Evolutionary conservation across 2,888 invertebrate species (phyloP), one percentile per base, ranked within the genome.

Genomic region (Parthenolecanium corni): DNA sequence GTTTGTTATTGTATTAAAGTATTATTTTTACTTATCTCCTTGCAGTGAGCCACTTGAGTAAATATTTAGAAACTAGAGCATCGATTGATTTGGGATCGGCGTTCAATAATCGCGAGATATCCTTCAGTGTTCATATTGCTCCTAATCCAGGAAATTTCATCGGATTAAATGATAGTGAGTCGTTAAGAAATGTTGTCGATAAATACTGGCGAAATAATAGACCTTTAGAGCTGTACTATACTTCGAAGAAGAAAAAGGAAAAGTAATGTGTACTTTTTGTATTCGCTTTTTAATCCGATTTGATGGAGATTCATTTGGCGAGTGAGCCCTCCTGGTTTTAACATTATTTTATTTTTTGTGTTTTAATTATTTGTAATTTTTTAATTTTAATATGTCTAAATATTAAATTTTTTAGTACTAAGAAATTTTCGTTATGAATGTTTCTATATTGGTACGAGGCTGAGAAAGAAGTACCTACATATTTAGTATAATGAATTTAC

Each of bases 151-250:
- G 89, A 0, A 89, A 89, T 71, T 83, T 87, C 71, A 86, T 89
- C 11, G 84, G 86, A 9, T 75, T 95, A 62, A 85, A 83, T 70
- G 92, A 93, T n/a, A 85, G 86, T 65, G 89, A 92, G 73, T 93
- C 91, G 0, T 77, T 96, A 66, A 84, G 90, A 52, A 91, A 92
- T 75, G 89, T 96, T 40, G 90, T 92, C 73, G 94, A 95, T 72
- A 91, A 89, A 73, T 94, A 89, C 74, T 94, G 94, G 93, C 88
- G 87, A 78, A 83, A 83, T 70, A 94, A 94, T 77, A 89, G 90
- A 74, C 95, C 95, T 0, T 78, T 96, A 74, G 95, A 96, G 76
- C 90, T 96, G 88, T 95, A 84, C 74, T 96, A 94, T 74, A 88
- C 90, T 0, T 42, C 63, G 12, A 63, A 63, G 23, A 63, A 63